phyloP scores from a whole-genome alignment of 2,113 vertebrate genomes.

The Callospermophilus lateralis region DNA sequence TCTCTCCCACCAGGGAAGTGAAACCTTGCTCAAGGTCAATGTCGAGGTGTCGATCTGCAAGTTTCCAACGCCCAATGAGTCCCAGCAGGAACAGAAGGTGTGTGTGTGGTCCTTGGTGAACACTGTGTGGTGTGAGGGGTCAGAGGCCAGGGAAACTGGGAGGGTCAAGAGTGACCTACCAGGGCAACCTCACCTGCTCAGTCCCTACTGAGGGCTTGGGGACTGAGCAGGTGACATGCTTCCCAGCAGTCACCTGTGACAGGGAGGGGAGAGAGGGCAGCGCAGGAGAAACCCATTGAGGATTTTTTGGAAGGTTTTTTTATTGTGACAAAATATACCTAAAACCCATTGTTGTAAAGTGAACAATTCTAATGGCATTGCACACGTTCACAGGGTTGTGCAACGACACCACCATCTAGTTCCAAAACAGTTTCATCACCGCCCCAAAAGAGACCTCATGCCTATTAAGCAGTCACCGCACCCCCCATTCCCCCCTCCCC shows the following conservation, averaged over 20 bases:
- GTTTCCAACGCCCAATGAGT: conserved; percentile 70
- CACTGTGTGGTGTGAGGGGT: too few relatives aligned
- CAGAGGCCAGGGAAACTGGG: neutral
- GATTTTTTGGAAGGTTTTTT: neutral
- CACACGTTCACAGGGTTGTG: neutral
- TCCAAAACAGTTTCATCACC: neutral
- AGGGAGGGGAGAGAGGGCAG: neutral
- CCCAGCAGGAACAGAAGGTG: conserved; percentile 21
- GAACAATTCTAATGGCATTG: neutral
- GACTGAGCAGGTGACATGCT: too few relatives aligned
- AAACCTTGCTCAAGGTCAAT: conserved; percentile 88
- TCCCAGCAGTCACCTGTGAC: neutral
- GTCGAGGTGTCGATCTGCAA: conserved; percentile 85
- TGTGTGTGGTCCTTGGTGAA: too few relatives aligned
- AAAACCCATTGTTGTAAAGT: neutral
- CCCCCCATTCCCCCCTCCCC: rapidly evolving
- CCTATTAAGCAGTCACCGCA: neutral
- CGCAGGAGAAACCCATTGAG: neutral
- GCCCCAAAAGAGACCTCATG: rapidly evolving
- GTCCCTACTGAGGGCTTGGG: too few relatives aligned
- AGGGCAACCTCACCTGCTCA: neutral
- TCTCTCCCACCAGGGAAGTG: conserved; percentile 74
- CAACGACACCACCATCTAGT: neutral
- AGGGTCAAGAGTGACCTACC: too few relatives aligned
- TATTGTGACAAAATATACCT: neutral